Conservation (phyloP, 1,140 invertebrate genomes). For the Penaeus vannamei region DNA sequence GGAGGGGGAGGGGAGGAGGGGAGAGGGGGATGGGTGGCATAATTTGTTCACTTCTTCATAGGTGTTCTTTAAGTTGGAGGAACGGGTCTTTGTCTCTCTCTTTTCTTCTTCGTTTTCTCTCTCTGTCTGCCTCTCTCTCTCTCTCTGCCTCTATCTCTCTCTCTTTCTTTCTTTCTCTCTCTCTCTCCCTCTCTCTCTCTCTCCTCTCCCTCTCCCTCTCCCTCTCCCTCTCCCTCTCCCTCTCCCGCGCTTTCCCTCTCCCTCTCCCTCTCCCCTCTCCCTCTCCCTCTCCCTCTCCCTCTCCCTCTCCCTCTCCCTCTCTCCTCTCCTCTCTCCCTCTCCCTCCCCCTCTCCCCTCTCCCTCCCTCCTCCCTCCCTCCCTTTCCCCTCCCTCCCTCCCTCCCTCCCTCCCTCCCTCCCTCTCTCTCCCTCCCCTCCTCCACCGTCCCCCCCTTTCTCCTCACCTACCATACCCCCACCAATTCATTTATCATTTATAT, state of each 20-base stretch:
- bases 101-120: slow-evolving; percentile 6
- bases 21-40: too few relatives aligned
- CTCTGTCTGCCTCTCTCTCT: slow-evolving; percentile 19
- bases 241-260: neutral
- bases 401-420: too few relatives aligned
- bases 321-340: neutral
- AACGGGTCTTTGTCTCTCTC: neutral
- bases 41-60: too few relatives aligned
- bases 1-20: too few relatives aligned
- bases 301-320: neutral
- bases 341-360: neutral
- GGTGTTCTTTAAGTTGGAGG: too few relatives aligned
- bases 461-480: neutral
- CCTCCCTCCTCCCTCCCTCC: neutral
- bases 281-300: neutral
- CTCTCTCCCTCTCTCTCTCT: neutral
- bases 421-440: neutral
- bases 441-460: neutral
- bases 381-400: neutral
- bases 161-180: neutral
- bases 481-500: neutral
- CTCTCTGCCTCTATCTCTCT: neutral
- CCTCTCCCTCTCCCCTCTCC: too few relatives aligned
- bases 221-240: neutral
- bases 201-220: slow-evolving; percentile 23